Evolutionary conservation across 2,113 vertebrate species (phyloP).

Genomic region (Chloroceryle aenea): DNA sequence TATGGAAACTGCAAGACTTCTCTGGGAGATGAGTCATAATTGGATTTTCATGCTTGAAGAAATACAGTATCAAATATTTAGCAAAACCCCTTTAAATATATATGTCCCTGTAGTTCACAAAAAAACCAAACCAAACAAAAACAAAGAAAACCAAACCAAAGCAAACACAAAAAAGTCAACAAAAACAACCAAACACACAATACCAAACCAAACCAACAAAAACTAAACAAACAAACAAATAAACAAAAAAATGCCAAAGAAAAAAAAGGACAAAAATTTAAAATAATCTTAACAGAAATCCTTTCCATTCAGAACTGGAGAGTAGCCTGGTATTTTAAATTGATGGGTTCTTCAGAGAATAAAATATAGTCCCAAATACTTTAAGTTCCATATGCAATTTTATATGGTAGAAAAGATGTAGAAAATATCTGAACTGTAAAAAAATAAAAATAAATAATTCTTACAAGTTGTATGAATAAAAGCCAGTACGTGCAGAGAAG

Average conservation of each 20-base stretch:
- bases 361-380: background rate
- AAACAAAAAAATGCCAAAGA: background rate
- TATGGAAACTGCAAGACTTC: constrained; percentile 34
- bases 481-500: background rate
- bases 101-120: background rate
- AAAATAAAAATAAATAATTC: background rate
- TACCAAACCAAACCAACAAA: background rate
- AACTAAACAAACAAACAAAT: background rate
- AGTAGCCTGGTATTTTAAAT: background rate
- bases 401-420: background rate
- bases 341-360: background rate
- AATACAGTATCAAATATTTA: constrained; percentile 19
- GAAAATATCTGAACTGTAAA: background rate
- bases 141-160: background rate
- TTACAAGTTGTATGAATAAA: background rate
- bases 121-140: background rate
- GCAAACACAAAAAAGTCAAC: background rate
- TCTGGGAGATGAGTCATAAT: constrained; percentile 21
- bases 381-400: background rate
- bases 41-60: constrained; percentile 41
- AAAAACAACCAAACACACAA: background rate
- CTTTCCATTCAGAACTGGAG: background rate
- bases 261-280: background rate
- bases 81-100: background rate
- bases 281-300: background rate